Base-by-base conservation (phyloP, 2,113 vertebrate genomes). In the Gavia stellata region DNA sequence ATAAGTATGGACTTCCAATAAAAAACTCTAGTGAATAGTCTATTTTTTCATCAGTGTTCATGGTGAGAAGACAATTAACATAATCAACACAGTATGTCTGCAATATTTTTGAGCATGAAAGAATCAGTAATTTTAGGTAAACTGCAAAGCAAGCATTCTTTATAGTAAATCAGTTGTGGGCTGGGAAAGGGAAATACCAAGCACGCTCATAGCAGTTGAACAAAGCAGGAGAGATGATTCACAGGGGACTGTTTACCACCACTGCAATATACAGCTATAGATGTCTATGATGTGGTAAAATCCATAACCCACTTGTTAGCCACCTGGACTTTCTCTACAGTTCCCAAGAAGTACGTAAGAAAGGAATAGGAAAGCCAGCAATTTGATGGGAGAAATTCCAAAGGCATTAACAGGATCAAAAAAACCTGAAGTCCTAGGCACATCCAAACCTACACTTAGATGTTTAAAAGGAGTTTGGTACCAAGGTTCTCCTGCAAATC, bases 231-330 rank as follows among this genome's bases (percentile, higher is more conserved):
- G 38, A 75, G 52, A 73, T 20, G 68, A 91, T 23, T 78, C 63
- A 66, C 20, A 23, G 0, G 3, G 50, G 34, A 70, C 45, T 47
- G 45, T 66, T 10, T 34, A 15, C 12, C 53, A 80, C 26, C 36
- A 75, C 62, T 31, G 21, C 36, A 44, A 73, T 17, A 80, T 2
- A 67, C 10, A 68, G 34, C 28, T 49, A 66, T 8, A 14, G 0
- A 0, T 16, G 21, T 36, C 38, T 25, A 9, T 2, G 2, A 9
- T 2, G 2, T 17, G 44, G 34, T 25, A 68, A 67, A 72, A 36
- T 44, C 40, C 7, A 2, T 8, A 80, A 47, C 7, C 24, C 10
- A 31, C 16, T 29, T 59, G 23, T 14, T 65, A 47, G 12, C 14
- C 11, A 85, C 12, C 14, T 44, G 38, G 40, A 68, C 13, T 75